phyloP scores from a whole-genome alignment of 2,888 invertebrate species.

The Macrophya alboannulata region DNA sequence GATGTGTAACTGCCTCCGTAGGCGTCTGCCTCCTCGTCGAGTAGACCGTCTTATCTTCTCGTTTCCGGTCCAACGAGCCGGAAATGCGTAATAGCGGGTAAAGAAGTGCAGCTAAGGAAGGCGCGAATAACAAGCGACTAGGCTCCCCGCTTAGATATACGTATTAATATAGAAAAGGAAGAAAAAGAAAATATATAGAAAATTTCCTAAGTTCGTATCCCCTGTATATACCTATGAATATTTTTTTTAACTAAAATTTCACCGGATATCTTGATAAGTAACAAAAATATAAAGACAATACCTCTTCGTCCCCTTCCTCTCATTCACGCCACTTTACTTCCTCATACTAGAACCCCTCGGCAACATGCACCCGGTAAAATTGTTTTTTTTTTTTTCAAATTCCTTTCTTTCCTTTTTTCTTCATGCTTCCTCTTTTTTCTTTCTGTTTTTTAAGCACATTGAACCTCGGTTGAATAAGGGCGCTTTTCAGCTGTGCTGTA shows the following conservation, averaged over 20 bases:
- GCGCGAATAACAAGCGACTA: constrained; percentile 47
- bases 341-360: constrained; percentile 13
- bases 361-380: constrained; percentile 12
- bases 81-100: constrained; percentile 79
- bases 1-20: constrained; percentile 58
- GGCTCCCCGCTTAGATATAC: not conserved
- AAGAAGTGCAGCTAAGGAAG: constrained; percentile 51
- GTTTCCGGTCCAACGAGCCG: constrained; percentile 80
- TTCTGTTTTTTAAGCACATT: not conserved
- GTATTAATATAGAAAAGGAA: not conserved
- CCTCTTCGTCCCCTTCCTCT: not conserved
- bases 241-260: not conserved
- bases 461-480: constrained; percentile 23
- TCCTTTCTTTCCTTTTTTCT: not conserved
- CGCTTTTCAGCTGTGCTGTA: not conserved
- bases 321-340: constrained; percentile 18
- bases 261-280: not conserved
- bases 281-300: not conserved
- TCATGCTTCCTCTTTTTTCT: not conserved
- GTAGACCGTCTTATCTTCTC: constrained; percentile 77
- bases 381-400: not conserved
- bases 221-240: not conserved
- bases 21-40: constrained; percentile 61
- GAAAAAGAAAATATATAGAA: not conserved
- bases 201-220: not conserved